Percentiles rank a stretch among this genome's conserved stretches.
phyloP scores from a whole-genome alignment of 2,113 vertebrate genomes.

The Fukomys damarensis region DNA sequence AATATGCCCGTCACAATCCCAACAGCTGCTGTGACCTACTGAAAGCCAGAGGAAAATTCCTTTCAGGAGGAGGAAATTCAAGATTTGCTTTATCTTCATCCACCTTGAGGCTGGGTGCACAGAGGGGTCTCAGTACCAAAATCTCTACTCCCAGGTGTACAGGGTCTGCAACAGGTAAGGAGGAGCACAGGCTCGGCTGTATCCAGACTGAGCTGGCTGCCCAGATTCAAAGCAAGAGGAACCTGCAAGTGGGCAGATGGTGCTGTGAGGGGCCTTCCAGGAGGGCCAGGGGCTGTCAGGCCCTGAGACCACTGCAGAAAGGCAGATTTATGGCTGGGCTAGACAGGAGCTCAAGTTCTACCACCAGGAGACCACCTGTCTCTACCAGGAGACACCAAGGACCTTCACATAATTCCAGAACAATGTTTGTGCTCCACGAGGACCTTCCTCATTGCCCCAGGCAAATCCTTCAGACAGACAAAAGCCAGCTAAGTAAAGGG shows the following conservation, averaged over 20 bases:
- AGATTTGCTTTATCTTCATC: not conserved
- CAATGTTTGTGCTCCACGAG: not conserved
- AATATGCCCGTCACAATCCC: not conserved
- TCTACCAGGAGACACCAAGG: not conserved
- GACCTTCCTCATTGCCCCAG: not conserved
- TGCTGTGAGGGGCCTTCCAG: not conserved
- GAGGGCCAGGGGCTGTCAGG: not conserved
- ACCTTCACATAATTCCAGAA: not conserved
- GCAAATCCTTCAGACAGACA: not conserved
- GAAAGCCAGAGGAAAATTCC: not conserved
- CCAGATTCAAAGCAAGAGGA: not conserved
- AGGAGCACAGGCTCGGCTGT: not conserved
- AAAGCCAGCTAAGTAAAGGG: not conserved
- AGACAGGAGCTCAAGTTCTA: not conserved
- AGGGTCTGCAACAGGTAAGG: not conserved
- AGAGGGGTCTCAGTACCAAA: not conserved
- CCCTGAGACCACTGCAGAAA: not conserved
- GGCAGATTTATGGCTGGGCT: not conserved
- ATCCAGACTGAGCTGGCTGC: not conserved
- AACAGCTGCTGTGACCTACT: not conserved
- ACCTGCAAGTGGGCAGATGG: not conserved
- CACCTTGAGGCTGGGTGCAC: not conserved
- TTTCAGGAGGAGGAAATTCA: not conserved
- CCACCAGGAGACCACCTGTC: not conserved
- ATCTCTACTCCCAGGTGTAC: rapidly evolving